Conservation (phyloP, 2,888 invertebrate genomes). For the Chymomyza caudatula region DNA sequence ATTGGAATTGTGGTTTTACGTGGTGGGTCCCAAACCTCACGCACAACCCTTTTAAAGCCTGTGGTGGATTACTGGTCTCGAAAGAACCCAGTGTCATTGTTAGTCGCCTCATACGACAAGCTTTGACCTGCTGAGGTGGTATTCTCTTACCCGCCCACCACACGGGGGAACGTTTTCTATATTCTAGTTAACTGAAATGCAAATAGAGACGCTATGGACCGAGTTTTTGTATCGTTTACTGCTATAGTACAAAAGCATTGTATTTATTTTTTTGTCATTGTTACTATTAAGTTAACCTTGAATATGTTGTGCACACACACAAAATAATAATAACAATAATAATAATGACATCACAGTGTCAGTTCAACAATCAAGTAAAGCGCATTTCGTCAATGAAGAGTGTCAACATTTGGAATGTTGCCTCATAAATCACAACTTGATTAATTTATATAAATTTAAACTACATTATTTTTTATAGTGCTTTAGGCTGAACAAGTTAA, state of each 20-base stretch:
- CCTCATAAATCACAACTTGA: conserved; percentile 67
- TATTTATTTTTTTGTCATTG: conserved; percentile 27
- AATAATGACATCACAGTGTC: conserved; percentile 62
- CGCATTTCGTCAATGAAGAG: conserved; percentile 29
- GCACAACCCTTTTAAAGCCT: no score
- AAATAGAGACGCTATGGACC: conserved; percentile 4
- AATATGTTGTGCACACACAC: conserved; percentile 17
- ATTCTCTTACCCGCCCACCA: no score
- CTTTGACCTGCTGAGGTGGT: no score
- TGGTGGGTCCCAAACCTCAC: no score
- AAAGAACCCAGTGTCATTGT: no score
- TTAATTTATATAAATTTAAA: conserved; percentile 57
- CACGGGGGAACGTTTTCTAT: background rate
- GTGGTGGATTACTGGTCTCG: no score
- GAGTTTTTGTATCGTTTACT: conserved; percentile 4
- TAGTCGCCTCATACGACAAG: no score
- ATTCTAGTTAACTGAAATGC: background rate
- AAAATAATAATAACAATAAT: conserved; percentile 16
- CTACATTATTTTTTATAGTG: background rate
- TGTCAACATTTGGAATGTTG: conserved; percentile 56
- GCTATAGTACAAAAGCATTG: background rate
- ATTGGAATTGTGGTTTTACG: no score
- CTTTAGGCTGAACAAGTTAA: background rate
- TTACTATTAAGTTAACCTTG: conserved; percentile 72
- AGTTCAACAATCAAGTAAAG: conserved; percentile 9